These are phyloP conservation scores for Mercenaria mercenaria DNA, from an alignment of 1,140 invertebrate genomes.

Conservation along the genomic window DNA sequence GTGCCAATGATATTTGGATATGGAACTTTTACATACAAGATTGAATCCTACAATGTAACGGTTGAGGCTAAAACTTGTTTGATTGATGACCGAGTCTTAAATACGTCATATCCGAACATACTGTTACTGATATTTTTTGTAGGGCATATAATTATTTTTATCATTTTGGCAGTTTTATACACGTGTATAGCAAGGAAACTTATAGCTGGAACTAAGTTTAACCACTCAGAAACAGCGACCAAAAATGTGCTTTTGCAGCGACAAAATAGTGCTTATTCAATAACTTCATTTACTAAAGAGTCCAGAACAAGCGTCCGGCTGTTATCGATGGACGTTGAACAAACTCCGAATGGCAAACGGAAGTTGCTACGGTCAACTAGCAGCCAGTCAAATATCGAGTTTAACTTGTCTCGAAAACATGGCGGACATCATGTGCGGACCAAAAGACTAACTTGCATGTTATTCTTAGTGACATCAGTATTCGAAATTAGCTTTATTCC, in stretches of 20 bases:
- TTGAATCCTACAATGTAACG: neutral
- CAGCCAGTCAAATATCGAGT: slow-evolving; percentile 54
- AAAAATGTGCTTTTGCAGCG: slow-evolving; percentile 33
- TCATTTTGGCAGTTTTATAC: slow-evolving; percentile 58
- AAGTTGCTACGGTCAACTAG: slow-evolving; percentile 8
- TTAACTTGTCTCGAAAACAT: slow-evolving; percentile 40
- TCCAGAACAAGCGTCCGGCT: neutral
- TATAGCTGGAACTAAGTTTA: slow-evolving; percentile 18
- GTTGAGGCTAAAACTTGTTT: slow-evolving; percentile 38
- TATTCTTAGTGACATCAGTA: slow-evolving; percentile 60
- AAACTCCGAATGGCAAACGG: neutral
- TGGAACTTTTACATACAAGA: slow-evolving; percentile 24
- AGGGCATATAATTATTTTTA: slow-evolving; percentile 44
- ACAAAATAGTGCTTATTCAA: slow-evolving; percentile 52
- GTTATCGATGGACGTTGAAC: slow-evolving; percentile 7
- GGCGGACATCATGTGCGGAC: slow-evolving; percentile 53
- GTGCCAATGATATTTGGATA: slow-evolving; percentile 58
- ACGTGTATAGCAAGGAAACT: slow-evolving; percentile 46
- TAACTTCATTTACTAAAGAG: slow-evolving; percentile 22
- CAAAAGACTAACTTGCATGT: slow-evolving; percentile 61
- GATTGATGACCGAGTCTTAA: slow-evolving; percentile 42
- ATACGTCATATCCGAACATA: slow-evolving; percentile 46
- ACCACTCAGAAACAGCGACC: neutral
- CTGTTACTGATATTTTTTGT: slow-evolving; percentile 51
- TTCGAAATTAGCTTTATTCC: slow-evolving; percentile 66